Evolutionary conservation across 37 sponge, comb jelly and placozoan genomes (phyloP), one percentile per base, ranked within the genome.

Genomic region (Halisarca cf. caerulea): DNA sequence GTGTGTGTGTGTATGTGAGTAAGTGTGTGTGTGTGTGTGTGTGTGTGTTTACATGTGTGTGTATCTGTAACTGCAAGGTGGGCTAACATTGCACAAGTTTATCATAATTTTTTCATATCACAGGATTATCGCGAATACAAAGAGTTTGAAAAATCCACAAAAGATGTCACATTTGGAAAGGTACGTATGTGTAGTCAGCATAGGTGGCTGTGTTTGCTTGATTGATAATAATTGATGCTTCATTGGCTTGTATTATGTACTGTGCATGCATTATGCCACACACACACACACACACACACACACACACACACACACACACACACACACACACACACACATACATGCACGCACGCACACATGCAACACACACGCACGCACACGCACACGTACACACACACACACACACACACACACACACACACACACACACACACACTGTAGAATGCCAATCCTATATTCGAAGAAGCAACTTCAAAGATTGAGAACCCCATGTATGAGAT

Each of bases 101-200:
- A 20, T 20, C 17, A 17, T 55, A 55, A 11, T 55, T 11, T 20
- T 69, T 6, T 39, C 18, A 15, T 6, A 6, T 3, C 24, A 74
- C 25, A 74, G 77, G 77, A 74, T 41, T 41, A 43, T n/a, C 44
- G 39, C 2, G 77, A 74, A 23, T 74, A 74, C 6, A 74, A 74
- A 25, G 23, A 40, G 2, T 74, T 74, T 23, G 25, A 74, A 39
- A 74, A 74, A 41, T 33, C 21, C n/a, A 37, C 45, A 8, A 43
- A 40, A 40, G 77, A 43, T n/a, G 45, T 37, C 15, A 42, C 38
- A 40, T 74, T 74, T 41, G 42, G 45, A n/a, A 21, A 44, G 42
- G 77, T 74, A 44, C 38, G 77, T 6, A 23, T 2, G 41, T 62
- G 25, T 62, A 55, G 57, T 62, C 51, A 47, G 11, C 6, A 6